phyloP scores from a whole-genome alignment of 1,140 invertebrate species.

The Diorhabda sublineata region DNA sequence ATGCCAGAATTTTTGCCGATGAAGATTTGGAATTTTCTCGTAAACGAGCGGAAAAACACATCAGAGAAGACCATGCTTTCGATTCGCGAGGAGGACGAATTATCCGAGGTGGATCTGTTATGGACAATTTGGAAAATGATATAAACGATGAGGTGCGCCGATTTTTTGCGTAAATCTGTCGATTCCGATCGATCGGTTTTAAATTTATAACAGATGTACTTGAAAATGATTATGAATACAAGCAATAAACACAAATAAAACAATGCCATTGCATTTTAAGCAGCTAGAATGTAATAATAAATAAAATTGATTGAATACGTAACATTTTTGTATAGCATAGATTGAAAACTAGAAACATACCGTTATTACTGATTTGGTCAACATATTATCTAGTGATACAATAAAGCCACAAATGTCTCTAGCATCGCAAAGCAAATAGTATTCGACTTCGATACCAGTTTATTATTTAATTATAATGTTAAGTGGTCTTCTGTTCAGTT shows the following conservation, averaged over 20 bases:
- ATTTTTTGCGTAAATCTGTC: slow-evolving; percentile 21
- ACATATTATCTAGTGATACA: too few species aligned
- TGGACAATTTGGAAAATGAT: slow-evolving; percentile 36
- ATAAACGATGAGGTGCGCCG: slow-evolving; percentile 43
- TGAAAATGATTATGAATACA: not conserved
- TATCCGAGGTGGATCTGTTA: slow-evolving; percentile 30
- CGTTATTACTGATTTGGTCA: too few species aligned
- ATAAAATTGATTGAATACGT: not conserved
- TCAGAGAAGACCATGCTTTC: slow-evolving; percentile 39
- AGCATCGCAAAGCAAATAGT: too few species aligned
- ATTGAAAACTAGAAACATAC: too few species aligned
- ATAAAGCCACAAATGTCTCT: too few species aligned
- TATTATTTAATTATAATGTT: too few species aligned
- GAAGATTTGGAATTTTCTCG: slow-evolving; percentile 46
- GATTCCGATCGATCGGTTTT: not conserved
- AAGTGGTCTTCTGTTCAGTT: too few species aligned
- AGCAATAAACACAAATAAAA: too few species aligned
- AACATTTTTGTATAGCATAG: too few species aligned
- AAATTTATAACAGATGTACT: not conserved
- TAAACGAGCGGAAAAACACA: slow-evolving; percentile 40
- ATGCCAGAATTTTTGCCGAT: slow-evolving; percentile 51
- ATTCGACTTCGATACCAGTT: too few species aligned
- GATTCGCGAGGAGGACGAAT: slow-evolving; percentile 38
- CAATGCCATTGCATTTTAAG: too few species aligned
- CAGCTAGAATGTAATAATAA: too few species aligned